Evolutionary conservation across 2,113 vertebrate genomes (phyloP), one percentile per base, ranked within the genome.

Genomic region (Archilochus colubris): DNA sequence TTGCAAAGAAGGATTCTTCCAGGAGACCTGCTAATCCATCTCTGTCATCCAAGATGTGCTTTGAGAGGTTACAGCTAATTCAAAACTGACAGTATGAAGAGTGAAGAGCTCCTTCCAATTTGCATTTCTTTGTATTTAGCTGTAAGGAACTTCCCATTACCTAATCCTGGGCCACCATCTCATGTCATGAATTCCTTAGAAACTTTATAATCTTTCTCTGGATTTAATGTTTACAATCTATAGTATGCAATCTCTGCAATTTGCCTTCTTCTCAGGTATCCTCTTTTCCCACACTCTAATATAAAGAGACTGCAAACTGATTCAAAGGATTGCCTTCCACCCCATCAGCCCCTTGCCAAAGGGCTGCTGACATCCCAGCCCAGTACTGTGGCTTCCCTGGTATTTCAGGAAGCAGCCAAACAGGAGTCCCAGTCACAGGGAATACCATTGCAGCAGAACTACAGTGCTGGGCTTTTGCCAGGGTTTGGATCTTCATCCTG

Each of bases 341-440:
- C 36, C 50, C 44, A 28, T 33, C 62, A 33, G 25, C 20, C 50
- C 31, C 4, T 13, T 28, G 38, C 22, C 44, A 38, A 23, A 46
- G 40, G 14, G 50, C 59, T 48, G 76, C 40, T 46, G 64, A 25
- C 0, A 0, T 51, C 17, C 57, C 70, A 79, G 70, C 54, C 44
- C 67, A 40, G 36, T 8, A 40, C 76, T 73, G 63, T 40, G 43
- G 38, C 20, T 55, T 66, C 44, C 30, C 38, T 46, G 23, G 48
- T 1, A 7, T 9, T 14, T 3, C 58, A 44, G 33, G 33, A 14
- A 67, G 31, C 61, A 51, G 69, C 48, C 23, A 25, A 59, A 31
- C 3, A 8, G 46, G 63, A 2, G 0, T 4, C 9, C 10, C 2
- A 2, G 61, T 38, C 73, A 66, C 1, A 0, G 30, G 11, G 43